A percentile compares a stretch with the other conserved stretches of the same genome.
These are phyloP conservation scores for Esox niger DNA, from an alignment of 2,113 vertebrate species.

Conservation along the genomic window DNA sequence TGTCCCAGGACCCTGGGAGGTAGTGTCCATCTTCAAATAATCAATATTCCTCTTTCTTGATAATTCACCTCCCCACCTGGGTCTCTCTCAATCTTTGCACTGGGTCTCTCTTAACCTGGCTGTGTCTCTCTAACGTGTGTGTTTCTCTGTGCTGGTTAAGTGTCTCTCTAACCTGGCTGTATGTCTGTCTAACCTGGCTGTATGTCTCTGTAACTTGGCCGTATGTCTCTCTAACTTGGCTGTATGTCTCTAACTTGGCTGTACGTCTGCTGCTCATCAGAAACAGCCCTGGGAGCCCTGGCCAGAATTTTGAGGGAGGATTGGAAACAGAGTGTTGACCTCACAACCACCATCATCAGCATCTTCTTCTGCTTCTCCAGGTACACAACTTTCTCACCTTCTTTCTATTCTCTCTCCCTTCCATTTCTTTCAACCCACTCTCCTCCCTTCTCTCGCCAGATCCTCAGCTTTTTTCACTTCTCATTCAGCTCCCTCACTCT, in stretches of 20 bases:
- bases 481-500: slow-evolving; percentile 1
- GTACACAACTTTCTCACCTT: slow-evolving; percentile 69
- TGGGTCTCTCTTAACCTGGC: too few species aligned
- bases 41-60: background rate
- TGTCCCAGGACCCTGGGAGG: slow-evolving; percentile 23
- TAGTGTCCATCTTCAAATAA: background rate
- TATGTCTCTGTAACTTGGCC: too few species aligned
- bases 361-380: slow-evolving; percentile 95
- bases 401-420: too few species aligned
- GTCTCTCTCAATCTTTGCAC: background rate
- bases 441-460: background rate
- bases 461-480: background rate
- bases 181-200: too few species aligned
- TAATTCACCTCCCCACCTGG: slow-evolving; percentile 8
- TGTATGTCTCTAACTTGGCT: background rate
- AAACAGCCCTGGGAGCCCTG: slow-evolving; percentile 84
- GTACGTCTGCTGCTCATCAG: slow-evolving; percentile 61
- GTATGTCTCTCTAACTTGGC: too few species aligned
- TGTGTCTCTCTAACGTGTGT: background rate
- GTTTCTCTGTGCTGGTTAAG: background rate
- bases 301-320: slow-evolving; percentile 90
- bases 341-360: slow-evolving; percentile 92
- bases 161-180: background rate
- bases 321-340: slow-evolving; percentile 91
- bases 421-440: too few species aligned